These are phyloP conservation scores for Cranoglanis bouderius DNA, from an alignment of 2,113 vertebrate species.

Conservation along the genomic window DNA sequence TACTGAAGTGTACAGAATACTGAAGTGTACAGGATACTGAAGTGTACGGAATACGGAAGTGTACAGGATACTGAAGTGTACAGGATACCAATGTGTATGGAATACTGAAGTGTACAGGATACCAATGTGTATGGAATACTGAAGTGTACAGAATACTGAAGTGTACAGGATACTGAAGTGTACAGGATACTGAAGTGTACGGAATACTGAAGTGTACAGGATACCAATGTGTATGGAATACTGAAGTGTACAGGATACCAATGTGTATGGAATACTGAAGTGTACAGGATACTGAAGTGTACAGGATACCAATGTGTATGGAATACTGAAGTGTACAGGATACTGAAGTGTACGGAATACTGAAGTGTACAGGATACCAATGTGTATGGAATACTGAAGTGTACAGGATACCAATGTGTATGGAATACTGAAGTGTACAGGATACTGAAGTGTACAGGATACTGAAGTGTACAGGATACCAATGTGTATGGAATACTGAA, in stretches of 20 bases:
- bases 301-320: background rate
- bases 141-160: background rate
- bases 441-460: background rate
- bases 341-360: background rate
- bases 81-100: background rate
- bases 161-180: background rate
- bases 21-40: background rate
- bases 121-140: background rate
- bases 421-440: background rate
- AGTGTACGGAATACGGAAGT: too few relatives aligned
- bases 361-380: background rate
- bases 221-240: background rate
- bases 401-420: background rate
- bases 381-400: background rate
- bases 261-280: background rate
- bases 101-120: background rate
- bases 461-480: background rate
- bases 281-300: background rate
- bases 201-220: background rate
- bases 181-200: background rate
- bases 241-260: background rate
- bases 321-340: background rate
- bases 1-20: background rate
- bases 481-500: background rate
- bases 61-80: background rate